Evolutionary conservation across 2,888 invertebrate species (phyloP), one percentile per base, ranked within the genome.

Genomic region (Dusona sp.): DNA sequence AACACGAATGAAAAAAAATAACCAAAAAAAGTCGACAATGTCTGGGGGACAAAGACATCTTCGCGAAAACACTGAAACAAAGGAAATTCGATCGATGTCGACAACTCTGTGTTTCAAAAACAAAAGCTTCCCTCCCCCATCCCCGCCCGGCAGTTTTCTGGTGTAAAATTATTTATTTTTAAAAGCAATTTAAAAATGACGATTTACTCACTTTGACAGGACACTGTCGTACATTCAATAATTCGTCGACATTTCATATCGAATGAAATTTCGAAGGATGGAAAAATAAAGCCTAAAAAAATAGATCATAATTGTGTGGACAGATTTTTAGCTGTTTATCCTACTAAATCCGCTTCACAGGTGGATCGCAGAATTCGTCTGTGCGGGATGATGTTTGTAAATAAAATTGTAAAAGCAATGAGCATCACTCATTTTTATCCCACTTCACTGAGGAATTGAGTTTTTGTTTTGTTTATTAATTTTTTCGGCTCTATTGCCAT

Each of bases 311-410:
- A 45, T 45, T 45, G 16, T 48, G 48, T 19, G 6, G 7, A 48
- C 45, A 45, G 3, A 45, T 72, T 88, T 82, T 85, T 87, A 88
- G 88, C 86, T 80, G 83, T 83, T 88, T 85, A 64, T 83, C 84
- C 84, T 45, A 61, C 19, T 64, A 22, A 75, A 22, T 87, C 64
- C 29, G 77, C 70, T 80, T 70, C 80, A 73, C 11, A 57, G 51
- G 73, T 67, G 78, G 85, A 82, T 82, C 84, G 84, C 83, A 87
- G 87, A 89, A 89, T 88, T 79, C 82, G 86, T 90, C 88, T 90
- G 88, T 89, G 90, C 89, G 89, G 89, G 89, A 89, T 90, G 90
- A 88, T 90, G 89, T 91, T 92, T 91, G 91, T 91, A 91, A 92
- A 92, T 92, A 92, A 92, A 91, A 88, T 75, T 91, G 88, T 91